Conservation (phyloP, 1,140 invertebrate species). For the Hylyphantes graminicola region DNA sequence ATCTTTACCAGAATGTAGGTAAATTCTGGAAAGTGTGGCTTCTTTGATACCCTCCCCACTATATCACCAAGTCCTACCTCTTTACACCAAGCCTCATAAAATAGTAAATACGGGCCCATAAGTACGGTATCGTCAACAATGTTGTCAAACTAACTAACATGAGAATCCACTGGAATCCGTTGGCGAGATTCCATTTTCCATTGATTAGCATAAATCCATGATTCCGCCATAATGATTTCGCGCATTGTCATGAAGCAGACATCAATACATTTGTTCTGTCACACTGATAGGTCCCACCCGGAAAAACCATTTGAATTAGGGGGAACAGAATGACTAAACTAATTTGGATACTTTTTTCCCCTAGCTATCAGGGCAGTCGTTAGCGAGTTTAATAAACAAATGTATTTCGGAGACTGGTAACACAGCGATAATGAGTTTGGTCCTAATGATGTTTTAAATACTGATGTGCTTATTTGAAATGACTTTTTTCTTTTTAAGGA, state of each 20-base stretch:
- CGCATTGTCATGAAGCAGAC: slow-evolving; percentile 22
- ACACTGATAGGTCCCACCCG: background rate
- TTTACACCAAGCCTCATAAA: too few species aligned
- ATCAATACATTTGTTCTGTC: slow-evolving; percentile 17
- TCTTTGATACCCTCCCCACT: too few species aligned
- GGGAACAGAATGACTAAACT: background rate
- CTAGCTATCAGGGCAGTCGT: slow-evolving; percentile 20
- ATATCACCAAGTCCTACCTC: too few species aligned
- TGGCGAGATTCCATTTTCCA: background rate
- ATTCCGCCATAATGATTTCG: slow-evolving; percentile 32
- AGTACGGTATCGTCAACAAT: too few species aligned
- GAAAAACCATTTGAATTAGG: slow-evolving; percentile 5
- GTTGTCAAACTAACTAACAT: background rate
- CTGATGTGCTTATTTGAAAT: slow-evolving; percentile 15
- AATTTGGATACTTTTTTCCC: background rate
- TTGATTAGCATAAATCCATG: slow-evolving; percentile 47
- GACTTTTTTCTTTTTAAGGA: background rate
- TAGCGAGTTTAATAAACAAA: slow-evolving; percentile 44
- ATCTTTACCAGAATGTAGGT: too few species aligned
- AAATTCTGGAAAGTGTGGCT: too few species aligned
- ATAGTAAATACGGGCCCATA: too few species aligned
- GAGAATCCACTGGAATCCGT: background rate
- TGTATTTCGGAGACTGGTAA: slow-evolving; percentile 15
- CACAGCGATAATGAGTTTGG: slow-evolving; percentile 7
- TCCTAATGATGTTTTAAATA: slow-evolving; percentile 37